Evolutionary conservation across 2,888 invertebrate species (phyloP), one percentile per base, ranked within the genome.

Genomic region (Papilio protenor): DNA sequence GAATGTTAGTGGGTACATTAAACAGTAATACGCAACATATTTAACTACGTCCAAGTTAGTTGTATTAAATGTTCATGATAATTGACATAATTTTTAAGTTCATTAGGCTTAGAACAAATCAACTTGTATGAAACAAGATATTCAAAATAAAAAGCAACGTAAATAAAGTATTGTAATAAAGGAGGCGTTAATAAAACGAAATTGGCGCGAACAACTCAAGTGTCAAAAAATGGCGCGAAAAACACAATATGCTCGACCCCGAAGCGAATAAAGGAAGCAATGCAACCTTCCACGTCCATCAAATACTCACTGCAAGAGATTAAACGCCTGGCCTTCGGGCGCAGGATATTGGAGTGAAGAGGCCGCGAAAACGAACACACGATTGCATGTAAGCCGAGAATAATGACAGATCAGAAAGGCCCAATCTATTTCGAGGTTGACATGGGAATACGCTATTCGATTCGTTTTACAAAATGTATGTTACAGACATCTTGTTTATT

Each of bases 271-370:
- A 77, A 78, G 77, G 79, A 72, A 77, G 64, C 79, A 82, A 82
- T 88, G 88, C 88, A 87, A 80, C 86, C 87, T 86, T 87, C 83
- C 57, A 73, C 76, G 84, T 82, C 84, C 80, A 83, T 87, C 87
- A 86, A 83, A 78, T 57, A 74, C 74, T 8, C 79, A 81, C 80
- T 86, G 86, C 88, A 86, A 84, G 84, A 84, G 85, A 87, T 87
- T 87, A 85, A 87, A 84, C 76, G 78, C 64, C 57, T 77, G 83
- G 79, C 87, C 87, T 87, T 85, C 84, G 66, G 64, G 33, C 64
- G 45, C 80, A 71, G 78, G 78, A 78, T 83, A 76, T 79, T 80
- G 77, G 64, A 45, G 52, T 33, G 33, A 55, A 49, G 72, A 77
- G 72, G 76, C 69, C 66, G 21, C 69, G 45, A n/a, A 23, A 27